Base-by-base conservation (phyloP, 2,113 vertebrate species). In the Neotoma lepida region DNA sequence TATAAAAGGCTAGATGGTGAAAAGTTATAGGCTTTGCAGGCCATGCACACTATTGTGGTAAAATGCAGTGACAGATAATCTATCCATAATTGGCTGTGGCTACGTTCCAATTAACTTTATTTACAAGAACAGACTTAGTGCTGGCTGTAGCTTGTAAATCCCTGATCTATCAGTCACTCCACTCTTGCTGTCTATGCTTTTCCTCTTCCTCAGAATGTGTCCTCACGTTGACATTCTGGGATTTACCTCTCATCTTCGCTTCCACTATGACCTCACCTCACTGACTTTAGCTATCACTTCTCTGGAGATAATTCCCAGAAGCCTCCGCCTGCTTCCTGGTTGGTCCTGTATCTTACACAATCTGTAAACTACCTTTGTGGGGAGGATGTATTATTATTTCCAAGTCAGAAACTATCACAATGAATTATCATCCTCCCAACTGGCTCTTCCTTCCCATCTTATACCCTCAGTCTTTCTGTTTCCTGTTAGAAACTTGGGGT, bases 401-500 rank as follows among this genome's bases (percentile, higher is more conserved):
- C 66, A 6, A 70, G 22, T 68, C 64, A 33, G 33, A n/a, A n/a
- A 49, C 86, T 41, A n/a, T 61, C 68, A 6, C 78, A n/a, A 1
- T 58, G 24, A 73, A 6, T 44, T 61, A 17, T 30, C 74, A 61
- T 66, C 46, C 91, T 86, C 89, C 80, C 80, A 64, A 33, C 4
- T 88, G 93, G 92, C 96, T 88, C 71, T 88, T 39, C 80, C 85
- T 61, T 49, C 66, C 44, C 17, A 1, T 35, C 58, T 85, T 87
- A 39, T 44, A 44, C 10, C 94, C 49, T 33, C 46, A 24, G 33
- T 51, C 56, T 85, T 84, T 91, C 84, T 96, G 90, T 93, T 96
- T 96, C 92, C 94, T 84, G 33, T 73, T 93, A 94, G 81, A 63
- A 90, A 39, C 51, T 22, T 41, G 14, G 46, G 76, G 89, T 71